phyloP scores from a whole-genome alignment of 2,113 vertebrate genomes.

The Phylloscopus trochiloides region DNA sequence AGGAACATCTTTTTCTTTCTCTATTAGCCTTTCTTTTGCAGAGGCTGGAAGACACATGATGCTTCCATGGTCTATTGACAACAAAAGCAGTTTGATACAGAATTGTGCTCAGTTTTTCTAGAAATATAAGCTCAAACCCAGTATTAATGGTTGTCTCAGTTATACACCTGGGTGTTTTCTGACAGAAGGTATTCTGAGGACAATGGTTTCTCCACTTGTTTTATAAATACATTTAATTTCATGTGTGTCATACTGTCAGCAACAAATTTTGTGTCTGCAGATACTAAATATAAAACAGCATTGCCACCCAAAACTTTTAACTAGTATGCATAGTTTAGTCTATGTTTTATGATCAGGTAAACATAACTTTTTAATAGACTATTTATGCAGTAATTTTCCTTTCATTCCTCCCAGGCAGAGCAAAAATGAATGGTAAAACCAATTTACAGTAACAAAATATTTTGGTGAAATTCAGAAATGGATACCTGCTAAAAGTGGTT shows the following conservation, averaged over 20 bases:
- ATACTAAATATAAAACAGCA: background rate
- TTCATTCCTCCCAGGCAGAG: background rate
- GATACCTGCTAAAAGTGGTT: background rate
- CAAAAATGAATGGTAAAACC: background rate
- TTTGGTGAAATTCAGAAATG: background rate
- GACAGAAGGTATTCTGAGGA: background rate
- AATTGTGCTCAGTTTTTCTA: background rate
- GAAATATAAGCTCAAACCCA: background rate
- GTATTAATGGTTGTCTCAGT: background rate
- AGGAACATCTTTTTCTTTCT: conserved; percentile 19
- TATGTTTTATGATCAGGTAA: background rate
- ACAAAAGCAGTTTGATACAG: background rate
- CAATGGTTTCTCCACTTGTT: background rate
- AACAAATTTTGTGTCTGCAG: background rate
- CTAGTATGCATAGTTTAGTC: background rate
- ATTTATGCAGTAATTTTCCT: background rate
- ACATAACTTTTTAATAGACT: background rate
- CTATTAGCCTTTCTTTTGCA: background rate
- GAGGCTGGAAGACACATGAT: conserved; percentile 14
- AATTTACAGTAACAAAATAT: background rate
- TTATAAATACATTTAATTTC: background rate
- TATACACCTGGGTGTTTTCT: background rate
- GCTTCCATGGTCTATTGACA: background rate
- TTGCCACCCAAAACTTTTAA: background rate
- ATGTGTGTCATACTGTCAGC: background rate